Conservation (phyloP, 2,113 vertebrate species). For the Aphyosemion australe region DNA sequence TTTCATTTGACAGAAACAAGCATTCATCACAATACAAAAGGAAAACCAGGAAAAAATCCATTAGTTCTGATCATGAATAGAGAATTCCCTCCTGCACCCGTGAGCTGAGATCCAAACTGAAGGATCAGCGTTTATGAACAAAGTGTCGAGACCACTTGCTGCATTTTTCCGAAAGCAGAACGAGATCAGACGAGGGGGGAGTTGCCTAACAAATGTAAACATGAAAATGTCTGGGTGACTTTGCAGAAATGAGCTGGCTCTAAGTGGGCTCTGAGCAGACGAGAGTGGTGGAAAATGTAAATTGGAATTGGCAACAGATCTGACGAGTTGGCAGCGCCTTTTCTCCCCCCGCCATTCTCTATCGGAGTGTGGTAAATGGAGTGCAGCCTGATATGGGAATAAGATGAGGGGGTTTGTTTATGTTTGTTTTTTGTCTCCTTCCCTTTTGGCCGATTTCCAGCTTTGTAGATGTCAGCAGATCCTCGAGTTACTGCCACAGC, state of each 20-base stretch:
- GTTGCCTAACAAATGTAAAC: constrained; percentile 53
- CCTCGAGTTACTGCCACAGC: constrained; percentile 28
- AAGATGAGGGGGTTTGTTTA: constrained; percentile 37
- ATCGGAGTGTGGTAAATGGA: constrained; percentile 42
- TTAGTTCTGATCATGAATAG: constrained; percentile 11
- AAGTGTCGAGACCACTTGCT: constrained; percentile 3
- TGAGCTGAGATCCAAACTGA: background rate
- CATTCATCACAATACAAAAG: constrained; percentile 10
- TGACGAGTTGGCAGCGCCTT: constrained; percentile 54
- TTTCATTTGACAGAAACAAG: constrained; percentile 37
- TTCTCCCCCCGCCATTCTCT: constrained; percentile 40
- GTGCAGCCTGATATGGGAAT: constrained; percentile 45
- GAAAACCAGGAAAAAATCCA: background rate
- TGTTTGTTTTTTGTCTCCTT: background rate
- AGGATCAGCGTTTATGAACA: background rate
- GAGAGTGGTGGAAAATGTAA: constrained; percentile 58
- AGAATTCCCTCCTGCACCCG: background rate
- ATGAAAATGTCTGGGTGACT: constrained; percentile 52
- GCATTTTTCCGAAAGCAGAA: constrained; percentile 17
- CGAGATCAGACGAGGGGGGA: constrained; percentile 29
- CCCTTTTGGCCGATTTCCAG: constrained; percentile 3
- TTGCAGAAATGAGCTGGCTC: constrained; percentile 49
- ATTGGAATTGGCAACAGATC: constrained; percentile 60
- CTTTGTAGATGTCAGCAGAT: constrained; percentile 40
- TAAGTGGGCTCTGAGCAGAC: constrained; percentile 55